Base-by-base conservation (phyloP, 2,797 vertebrate species). In the Alauda arvensis region DNA sequence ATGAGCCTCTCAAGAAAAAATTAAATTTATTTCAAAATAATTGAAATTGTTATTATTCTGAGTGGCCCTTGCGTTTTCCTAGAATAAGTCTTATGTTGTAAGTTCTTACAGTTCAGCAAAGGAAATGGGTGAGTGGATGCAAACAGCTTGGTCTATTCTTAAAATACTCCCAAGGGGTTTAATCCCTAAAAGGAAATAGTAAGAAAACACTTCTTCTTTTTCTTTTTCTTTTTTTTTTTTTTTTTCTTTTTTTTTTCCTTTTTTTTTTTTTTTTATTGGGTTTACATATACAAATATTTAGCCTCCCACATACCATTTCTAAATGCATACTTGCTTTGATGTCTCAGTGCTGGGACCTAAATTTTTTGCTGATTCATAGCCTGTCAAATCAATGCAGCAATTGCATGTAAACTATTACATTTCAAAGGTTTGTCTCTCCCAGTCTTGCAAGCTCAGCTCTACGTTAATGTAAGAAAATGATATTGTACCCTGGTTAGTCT, bases 301-400 rank as follows among this genome's bases (percentile, higher is more conserved):
- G 39, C 33, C 24, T 85, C 11, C 46, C 61, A 39, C 17, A 63
- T 60, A 39, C 26, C 4, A 26, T 71, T 85, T 80, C 52, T 60
- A 80, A 69, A 85, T 43, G 42, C 14, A 23, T 66, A 26, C 21
- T 85, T 83, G 45, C 39, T 88, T 90, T 91, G 52, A 88, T 90
- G 60, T 90, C 67, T 92, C 63, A 66, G 45, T 71, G 14, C 69
- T 86, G 67, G 25, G 62, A 90, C 49, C 12, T 52, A 83, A 92
- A 83, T 69, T 87, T 45, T 92, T 94, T 83, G 72, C 90, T 93
- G 90, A 93, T 69, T 94, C 91, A 80, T 75, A 83, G 14, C 29
- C 84, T 92, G 72, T 85, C 55, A 93, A 88, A 80, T 83, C 71
- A 89, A 68, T 78, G 60, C 24, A 70, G 65, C 26, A 63, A 62